A percentile compares a stretch with the other conserved stretches of the same genome.
phyloP scores from a whole-genome alignment of 2,888 invertebrate genomes.

The Cerastis leucographa region DNA sequence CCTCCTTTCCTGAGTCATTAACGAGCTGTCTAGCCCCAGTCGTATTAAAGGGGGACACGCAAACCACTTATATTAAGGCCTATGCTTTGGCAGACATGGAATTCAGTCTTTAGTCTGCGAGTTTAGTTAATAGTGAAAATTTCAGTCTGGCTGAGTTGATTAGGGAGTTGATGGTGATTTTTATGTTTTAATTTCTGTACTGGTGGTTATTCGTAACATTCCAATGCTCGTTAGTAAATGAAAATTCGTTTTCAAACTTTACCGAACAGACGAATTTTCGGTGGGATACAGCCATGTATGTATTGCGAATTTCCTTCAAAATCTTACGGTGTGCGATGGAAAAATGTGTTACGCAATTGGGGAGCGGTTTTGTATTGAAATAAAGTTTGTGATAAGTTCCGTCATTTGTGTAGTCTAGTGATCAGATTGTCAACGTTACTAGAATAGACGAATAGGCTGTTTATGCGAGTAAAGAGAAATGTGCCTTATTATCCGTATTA shows the following conservation, averaged over 20 bases:
- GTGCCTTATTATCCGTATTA: background rate
- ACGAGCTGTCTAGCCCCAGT: conserved; percentile 36
- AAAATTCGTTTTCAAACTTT: background rate
- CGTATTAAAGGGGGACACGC: conserved; percentile 25
- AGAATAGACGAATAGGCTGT: background rate
- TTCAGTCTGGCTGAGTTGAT: conserved; percentile 10
- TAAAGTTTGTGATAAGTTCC: background rate
- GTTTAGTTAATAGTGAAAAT: background rate
- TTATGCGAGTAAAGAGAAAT: background rate
- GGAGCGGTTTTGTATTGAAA: background rate
- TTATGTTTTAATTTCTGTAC: background rate
- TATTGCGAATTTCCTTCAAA: background rate
- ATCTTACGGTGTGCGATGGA: background rate
- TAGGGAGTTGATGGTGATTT: background rate
- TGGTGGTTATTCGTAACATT: background rate
- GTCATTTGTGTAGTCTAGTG: background rate
- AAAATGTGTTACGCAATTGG: background rate
- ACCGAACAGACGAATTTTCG: background rate
- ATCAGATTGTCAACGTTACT: background rate
- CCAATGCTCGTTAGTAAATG: background rate
- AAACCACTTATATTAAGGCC: conserved; percentile 33
- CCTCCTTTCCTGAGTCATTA: conserved; percentile 28
- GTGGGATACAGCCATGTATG: background rate
- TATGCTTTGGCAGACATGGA: background rate
- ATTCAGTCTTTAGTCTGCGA: conserved; percentile 22